Evolutionary conservation across 2,797 vertebrate species (phyloP).

Genomic region (Percopsis omiscomaycus): DNA sequence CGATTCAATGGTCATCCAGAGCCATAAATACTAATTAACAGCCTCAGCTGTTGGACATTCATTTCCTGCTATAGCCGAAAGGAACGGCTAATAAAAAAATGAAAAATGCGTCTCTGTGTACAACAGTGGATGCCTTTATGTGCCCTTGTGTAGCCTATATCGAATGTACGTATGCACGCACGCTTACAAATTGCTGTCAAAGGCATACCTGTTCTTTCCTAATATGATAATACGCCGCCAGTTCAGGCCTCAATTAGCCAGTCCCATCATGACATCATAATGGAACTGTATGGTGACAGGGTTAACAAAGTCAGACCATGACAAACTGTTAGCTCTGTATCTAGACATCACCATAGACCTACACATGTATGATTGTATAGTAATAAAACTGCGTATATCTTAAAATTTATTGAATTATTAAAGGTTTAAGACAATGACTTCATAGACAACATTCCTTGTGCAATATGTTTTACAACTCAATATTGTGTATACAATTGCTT

Average conservation of each 20-base stretch:
- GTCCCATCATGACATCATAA: constrained; percentile 50
- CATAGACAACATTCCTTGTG: background rate
- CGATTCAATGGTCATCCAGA: background rate
- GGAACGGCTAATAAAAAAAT: constrained; percentile 55
- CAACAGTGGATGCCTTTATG: background rate
- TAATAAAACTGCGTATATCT: background rate
- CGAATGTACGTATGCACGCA: no score
- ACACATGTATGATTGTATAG: background rate
- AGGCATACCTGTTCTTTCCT: constrained; percentile 63
- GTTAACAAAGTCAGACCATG: constrained; percentile 59
- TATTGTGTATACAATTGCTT: no score
- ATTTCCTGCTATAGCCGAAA: constrained; percentile 61
- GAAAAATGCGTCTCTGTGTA: constrained; percentile 7
- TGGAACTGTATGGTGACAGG: constrained; percentile 52
- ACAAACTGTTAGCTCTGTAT: constrained; percentile 19
- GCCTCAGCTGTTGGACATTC: constrained; percentile 61
- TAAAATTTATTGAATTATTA: no score
- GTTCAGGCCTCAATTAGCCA: constrained; percentile 53
- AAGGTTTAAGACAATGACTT: background rate
- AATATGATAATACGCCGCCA: constrained; percentile 59
- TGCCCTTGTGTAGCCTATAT: background rate
- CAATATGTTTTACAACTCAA: no score
- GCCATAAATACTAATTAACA: constrained; percentile 73
- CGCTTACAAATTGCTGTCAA: constrained; percentile 50
- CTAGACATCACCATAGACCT: constrained; percentile 14